Evolutionary conservation across 2,888 invertebrate genomes (phyloP).

Genomic region (Lasioglossum pauxillum): DNA sequence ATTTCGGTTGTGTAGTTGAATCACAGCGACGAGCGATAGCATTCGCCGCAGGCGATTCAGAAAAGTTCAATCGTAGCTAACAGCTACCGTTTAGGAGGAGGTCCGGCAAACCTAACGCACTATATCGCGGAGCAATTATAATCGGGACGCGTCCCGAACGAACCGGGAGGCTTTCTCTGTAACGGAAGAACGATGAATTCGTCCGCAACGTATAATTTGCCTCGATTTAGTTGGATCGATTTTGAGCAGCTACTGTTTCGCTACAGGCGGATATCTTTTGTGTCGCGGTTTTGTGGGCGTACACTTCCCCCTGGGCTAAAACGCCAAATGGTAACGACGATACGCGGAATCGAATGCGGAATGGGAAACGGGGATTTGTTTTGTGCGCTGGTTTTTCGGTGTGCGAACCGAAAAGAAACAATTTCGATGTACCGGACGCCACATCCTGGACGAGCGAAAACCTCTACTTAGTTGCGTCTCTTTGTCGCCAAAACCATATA

Average conservation of each 20-base stretch:
- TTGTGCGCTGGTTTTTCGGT: slow-evolving; percentile 65
- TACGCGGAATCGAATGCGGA: slow-evolving; percentile 73
- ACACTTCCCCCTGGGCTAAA: slow-evolving; percentile 81
- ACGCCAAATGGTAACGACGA: slow-evolving; percentile 82
- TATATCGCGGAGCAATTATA: slow-evolving; percentile 53
- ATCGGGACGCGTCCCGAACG: slow-evolving; percentile 44
- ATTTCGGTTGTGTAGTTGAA: slow-evolving; percentile 25
- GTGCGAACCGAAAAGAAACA: slow-evolving; percentile 64
- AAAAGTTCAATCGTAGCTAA: slow-evolving; percentile 27
- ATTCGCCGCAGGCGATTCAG: slow-evolving; percentile 13
- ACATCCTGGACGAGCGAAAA: slow-evolving; percentile 51
- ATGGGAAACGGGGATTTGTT: slow-evolving; percentile 74
- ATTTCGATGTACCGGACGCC: slow-evolving; percentile 58
- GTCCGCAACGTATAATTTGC: slow-evolving; percentile 83
- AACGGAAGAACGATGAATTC: slow-evolving; percentile 74
- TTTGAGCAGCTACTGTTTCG: slow-evolving; percentile 83
- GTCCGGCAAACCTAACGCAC: slow-evolving; percentile 8
- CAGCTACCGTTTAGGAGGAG: slow-evolving; percentile 8
- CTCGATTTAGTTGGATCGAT: slow-evolving; percentile 80
- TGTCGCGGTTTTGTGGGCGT: slow-evolving; percentile 82
- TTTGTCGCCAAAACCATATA: slow-evolving; percentile 63
- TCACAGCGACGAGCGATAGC: slow-evolving; percentile 18
- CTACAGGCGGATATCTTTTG: slow-evolving; percentile 84
- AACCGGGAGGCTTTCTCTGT: slow-evolving; percentile 45
- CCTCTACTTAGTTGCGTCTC: slow-evolving; percentile 50